Percentiles rank a stretch among this genome's conserved stretches.
Conservation (phyloP, 2,888 invertebrate genomes). For the Sturmia bella region DNA sequence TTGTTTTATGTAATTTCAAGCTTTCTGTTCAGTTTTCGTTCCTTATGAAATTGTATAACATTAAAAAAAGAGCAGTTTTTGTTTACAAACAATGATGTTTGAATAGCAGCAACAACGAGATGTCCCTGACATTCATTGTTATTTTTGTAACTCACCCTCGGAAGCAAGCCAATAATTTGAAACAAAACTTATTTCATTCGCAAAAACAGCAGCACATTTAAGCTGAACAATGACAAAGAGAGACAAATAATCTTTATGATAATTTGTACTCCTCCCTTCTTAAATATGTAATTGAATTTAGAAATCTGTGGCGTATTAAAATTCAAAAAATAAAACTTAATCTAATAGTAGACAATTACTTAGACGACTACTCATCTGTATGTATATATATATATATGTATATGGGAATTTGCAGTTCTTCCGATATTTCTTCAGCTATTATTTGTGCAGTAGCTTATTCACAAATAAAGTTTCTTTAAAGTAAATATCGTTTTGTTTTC, state of each 20-base stretch:
- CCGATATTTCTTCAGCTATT: no score
- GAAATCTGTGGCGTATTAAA: neutral
- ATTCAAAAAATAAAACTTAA: no score
- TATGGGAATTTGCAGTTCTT: no score
- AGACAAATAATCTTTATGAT: constrained; percentile 26
- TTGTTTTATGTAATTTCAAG: constrained; percentile 41
- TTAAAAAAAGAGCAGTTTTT: constrained; percentile 11
- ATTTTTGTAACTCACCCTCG: constrained; percentile 24
- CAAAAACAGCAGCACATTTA: constrained; percentile 59
- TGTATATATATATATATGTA: no score
- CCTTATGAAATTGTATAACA: neutral
- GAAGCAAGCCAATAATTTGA: neutral
- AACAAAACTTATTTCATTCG: constrained; percentile 46
- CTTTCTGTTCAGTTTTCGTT: constrained; percentile 4
- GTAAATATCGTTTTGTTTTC: no score
- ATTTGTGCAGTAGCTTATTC: no score
- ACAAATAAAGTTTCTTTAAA: no score
- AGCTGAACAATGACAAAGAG: constrained; percentile 52
- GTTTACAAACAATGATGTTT: neutral
- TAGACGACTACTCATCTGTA: no score
- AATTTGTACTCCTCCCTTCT: neutral
- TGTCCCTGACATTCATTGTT: constrained; percentile 60
- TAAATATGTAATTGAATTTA: constrained; percentile 47
- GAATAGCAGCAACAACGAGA: constrained; percentile 10
- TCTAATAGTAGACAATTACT: no score